A percentile compares a stretch with the other conserved stretches of the same genome.
Conservation (phyloP, 2,888 invertebrate genomes). For the Heliconius charithonia region DNA sequence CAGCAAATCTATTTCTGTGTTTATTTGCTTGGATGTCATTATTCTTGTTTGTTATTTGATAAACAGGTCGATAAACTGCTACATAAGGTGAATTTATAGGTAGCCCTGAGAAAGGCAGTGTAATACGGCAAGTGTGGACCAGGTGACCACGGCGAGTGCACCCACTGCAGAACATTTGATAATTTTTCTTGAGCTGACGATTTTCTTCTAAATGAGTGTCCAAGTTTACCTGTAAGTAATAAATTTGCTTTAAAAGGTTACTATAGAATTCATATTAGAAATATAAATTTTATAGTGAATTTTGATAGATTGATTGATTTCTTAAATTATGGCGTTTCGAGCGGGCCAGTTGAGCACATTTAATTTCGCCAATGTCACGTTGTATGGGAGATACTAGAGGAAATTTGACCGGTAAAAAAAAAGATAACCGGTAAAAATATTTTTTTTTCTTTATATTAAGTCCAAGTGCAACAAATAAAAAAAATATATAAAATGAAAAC, state of each 20-base stretch:
- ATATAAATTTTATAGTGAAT: no score
- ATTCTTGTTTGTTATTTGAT: constrained; percentile 40
- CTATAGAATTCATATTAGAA: not conserved
- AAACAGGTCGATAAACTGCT: constrained; percentile 61
- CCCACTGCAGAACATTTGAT: constrained; percentile 80
- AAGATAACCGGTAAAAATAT: no score
- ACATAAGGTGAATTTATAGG: constrained; percentile 74
- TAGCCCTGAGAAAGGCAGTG: constrained; percentile 71
- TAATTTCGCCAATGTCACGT: no score
- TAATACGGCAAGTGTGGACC: constrained; percentile 68
- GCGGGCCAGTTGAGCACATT: no score
- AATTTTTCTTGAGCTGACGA: constrained; percentile 60
- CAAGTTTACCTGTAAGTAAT: constrained; percentile 69
- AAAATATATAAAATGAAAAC: no score
- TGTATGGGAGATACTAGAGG: no score
- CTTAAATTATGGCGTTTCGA: no score
- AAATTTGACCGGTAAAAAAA: no score
- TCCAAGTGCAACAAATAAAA: no score
- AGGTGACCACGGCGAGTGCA: constrained; percentile 83
- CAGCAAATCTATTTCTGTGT: constrained; percentile 47
- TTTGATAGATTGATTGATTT: no score
- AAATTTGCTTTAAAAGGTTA: not conserved
- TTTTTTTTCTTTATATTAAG: no score
- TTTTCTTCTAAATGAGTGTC: constrained; percentile 67
- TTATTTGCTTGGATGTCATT: constrained; percentile 31